phyloP scores from a whole-genome alignment of 2,113 vertebrate genomes.

The Gavia stellata region DNA sequence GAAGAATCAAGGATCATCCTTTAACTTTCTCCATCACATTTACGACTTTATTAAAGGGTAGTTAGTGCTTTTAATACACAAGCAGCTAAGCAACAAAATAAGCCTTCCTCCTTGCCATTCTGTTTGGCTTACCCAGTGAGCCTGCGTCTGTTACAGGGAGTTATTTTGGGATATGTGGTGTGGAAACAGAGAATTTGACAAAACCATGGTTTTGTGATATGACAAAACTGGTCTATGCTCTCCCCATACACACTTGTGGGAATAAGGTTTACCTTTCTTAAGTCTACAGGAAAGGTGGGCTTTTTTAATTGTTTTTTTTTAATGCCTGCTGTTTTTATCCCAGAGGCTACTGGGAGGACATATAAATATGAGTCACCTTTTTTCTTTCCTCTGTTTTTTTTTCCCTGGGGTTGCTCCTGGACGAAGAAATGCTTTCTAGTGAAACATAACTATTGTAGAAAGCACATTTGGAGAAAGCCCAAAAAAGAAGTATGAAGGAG shows the following conservation, averaged over 20 bases:
- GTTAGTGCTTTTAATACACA: background rate
- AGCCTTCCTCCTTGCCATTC: background rate
- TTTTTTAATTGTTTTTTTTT: background rate
- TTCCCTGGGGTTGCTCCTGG: background rate
- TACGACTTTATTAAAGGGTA: background rate
- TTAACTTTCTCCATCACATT: background rate
- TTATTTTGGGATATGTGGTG: background rate
- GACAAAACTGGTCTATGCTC: background rate
- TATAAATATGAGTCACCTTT: background rate
- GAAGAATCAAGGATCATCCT: background rate
- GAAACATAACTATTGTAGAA: background rate
- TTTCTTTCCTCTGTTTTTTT: background rate
- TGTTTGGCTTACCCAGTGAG: background rate
- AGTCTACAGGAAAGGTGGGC: background rate
- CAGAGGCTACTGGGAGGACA: background rate
- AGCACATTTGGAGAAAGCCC: background rate
- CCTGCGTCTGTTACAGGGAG: background rate
- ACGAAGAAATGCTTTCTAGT: background rate
- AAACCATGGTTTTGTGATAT: too few species aligned
- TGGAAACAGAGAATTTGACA: background rate
- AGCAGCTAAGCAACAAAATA: background rate
- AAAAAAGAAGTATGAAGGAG: background rate
- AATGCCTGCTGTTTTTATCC: background rate
- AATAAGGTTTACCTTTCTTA: background rate
- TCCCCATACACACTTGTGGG: background rate